Percentiles rank a stretch among this genome's conserved stretches.
Conservation (phyloP, 2,113 vertebrate genomes). For the Prolemur simus region DNA sequence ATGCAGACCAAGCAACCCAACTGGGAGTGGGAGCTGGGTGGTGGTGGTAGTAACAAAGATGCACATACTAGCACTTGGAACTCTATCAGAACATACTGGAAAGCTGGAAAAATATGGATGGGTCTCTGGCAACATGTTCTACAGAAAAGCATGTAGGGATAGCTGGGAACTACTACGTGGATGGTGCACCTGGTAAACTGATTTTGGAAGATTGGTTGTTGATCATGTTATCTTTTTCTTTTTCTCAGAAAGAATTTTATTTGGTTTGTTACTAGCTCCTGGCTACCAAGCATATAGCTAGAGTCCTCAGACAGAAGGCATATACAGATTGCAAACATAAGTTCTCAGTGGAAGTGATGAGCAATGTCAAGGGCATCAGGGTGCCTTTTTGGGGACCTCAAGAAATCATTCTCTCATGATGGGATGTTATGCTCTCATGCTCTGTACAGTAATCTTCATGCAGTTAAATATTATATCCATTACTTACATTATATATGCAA, state of each 20-base stretch:
- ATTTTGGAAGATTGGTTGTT: neutral
- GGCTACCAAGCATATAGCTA: neutral
- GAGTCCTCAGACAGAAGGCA: neutral
- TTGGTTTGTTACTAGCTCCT: neutral
- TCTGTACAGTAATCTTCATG: neutral
- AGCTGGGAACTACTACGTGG: no score
- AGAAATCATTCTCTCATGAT: neutral
- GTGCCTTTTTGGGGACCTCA: neutral
- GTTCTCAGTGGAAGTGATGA: neutral
- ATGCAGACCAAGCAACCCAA: neutral
- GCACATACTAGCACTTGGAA: neutral
- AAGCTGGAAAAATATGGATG: neutral
- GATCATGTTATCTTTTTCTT: neutral
- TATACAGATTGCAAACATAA: neutral
- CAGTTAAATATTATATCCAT: neutral
- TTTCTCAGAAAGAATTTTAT: neutral
- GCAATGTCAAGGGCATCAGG: neutral
- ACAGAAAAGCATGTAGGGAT: neutral
- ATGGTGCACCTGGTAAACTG: neutral
- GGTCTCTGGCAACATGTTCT: neutral
- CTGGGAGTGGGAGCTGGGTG: fast-evolving
- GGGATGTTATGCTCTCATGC: neutral
- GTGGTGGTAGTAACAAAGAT: neutral
- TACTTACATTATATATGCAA: neutral
- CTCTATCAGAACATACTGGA: neutral